A percentile compares a stretch with the other conserved stretches of the same genome.
These are phyloP conservation scores for Drosophila atripex DNA, from an alignment of 2,888 invertebrate genomes.

Conservation along the genomic window DNA sequence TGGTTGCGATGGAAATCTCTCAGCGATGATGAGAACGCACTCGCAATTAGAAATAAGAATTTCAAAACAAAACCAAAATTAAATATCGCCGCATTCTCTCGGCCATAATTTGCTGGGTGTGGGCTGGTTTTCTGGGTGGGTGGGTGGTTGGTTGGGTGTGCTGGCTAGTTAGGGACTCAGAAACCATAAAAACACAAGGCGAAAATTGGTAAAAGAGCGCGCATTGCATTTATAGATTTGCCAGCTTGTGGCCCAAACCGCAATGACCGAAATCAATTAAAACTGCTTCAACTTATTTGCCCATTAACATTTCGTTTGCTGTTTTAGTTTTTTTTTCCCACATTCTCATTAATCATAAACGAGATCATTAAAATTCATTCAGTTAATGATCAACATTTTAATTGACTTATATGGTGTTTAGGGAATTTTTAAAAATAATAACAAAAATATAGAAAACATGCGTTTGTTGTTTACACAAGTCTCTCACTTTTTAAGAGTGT, in stretches of 20 bases:
- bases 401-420: conserved; percentile 45
- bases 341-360: conserved; percentile 36
- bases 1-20: conserved; percentile 82
- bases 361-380: conserved; percentile 29
- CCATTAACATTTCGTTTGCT: conserved; percentile 16
- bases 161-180: conserved; percentile 40
- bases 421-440: conserved; percentile 42
- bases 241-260: conserved; percentile 14
- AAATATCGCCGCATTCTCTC: conserved; percentile 38
- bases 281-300: conserved; percentile 12
- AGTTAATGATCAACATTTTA: conserved; percentile 33
- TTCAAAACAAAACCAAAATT: conserved; percentile 62
- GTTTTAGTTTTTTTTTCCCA: conserved; percentile 14
- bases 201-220: conserved; percentile 66
- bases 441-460: conserved; percentile 27
- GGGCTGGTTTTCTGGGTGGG: conserved; percentile 30
- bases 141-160: conserved; percentile 36
- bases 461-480: conserved; percentile 66
- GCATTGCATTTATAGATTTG: conserved; percentile 49
- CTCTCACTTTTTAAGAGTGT: conserved; percentile 5
- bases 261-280: conserved; percentile 25
- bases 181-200: conserved; percentile 48
- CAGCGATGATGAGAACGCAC: conserved; percentile 54
- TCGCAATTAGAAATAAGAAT: conserved; percentile 70
- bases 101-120: conserved; percentile 60